Evolutionary conservation across 2,888 invertebrate genomes (phyloP).

Genomic region (Agonum fuliginosum): DNA sequence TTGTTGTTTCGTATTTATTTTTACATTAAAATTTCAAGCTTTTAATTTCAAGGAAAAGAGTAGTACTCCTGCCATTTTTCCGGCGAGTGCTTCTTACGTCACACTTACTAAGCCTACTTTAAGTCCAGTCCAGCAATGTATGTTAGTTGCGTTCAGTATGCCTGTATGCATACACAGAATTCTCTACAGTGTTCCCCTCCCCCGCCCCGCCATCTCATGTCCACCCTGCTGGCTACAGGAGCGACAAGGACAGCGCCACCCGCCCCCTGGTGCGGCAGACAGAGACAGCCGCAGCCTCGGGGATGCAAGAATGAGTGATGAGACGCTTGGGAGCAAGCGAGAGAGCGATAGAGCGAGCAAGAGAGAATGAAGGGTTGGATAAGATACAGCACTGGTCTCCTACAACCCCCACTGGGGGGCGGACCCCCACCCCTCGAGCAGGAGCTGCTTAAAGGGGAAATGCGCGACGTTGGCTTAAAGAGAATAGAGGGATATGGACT

Average conservation of each 20-base stretch:
- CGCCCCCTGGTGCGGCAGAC: not conserved
- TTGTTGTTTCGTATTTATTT: too few relatives aligned
- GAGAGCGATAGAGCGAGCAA: constrained; percentile 17
- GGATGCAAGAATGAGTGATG: constrained; percentile 60
- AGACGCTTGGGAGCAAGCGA: constrained; percentile 59
- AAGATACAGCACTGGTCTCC: constrained; percentile 49
- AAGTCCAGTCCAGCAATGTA: not conserved
- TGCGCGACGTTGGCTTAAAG: not conserved
- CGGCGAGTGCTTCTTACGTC: too few relatives aligned
- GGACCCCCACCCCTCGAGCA: not conserved
- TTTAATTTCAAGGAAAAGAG: too few relatives aligned
- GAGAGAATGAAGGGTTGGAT: constrained; percentile 59
- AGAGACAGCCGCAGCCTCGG: constrained; percentile 42
- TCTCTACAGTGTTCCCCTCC: constrained; percentile 51
- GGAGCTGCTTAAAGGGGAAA: constrained; percentile 16
- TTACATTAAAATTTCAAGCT: too few relatives aligned
- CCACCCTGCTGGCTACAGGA: not conserved
- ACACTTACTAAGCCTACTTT: not conserved
- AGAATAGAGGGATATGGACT: not conserved
- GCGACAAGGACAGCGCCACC: not conserved
- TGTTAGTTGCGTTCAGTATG: constrained; percentile 4
- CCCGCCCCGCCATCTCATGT: not conserved
- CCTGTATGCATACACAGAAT: constrained; percentile 45
- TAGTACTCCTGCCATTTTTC: too few relatives aligned
- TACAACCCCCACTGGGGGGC: constrained; percentile 34